Base-by-base conservation (phyloP, 2,888 invertebrate genomes). In the Agriopis leucophaearia region DNA sequence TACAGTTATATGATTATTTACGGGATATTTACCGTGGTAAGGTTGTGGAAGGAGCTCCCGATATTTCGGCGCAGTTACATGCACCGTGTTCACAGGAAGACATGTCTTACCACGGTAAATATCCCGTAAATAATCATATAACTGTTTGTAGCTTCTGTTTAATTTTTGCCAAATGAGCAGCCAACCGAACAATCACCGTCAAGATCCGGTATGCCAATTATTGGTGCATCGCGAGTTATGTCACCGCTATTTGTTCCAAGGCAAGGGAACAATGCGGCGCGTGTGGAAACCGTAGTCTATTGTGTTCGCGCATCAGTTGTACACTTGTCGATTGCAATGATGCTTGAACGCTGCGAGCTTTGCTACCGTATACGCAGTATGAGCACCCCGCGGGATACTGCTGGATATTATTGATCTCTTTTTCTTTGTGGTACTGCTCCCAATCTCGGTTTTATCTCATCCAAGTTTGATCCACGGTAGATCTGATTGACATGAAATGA, bases 231-330 rank as follows among this genome's bases (percentile, higher is more conserved):
- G 66, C 60, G 27, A 66, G 63, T 75, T 72, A 73, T 73, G 71
- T 73, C 71, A 74, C 63, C 72, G 64, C 55, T 38, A 63, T 68
- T 64, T 61, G 73, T 65, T 72, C 52, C 72, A 73, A 70, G 69
- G 69, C 69, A 63, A 64, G 56, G 60, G 71, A 73, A 74, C 75
- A 75, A 72, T 73, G 60, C 67, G 64, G 55, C 69, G 70, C 69
- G 67, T 69, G 67, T 72, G 51, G 70, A 74, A 74, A 75, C 66
- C 3, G 64, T 66, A 66, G 61, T 69, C 74, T 74, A 74, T 75
- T 75, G 75, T 75, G 56, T 72, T 69, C 58, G 68, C 70, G 69
- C 72, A 68, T 72, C 69, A 64, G 44, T 64, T 50, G 42, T 62
- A 57, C 70, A 68, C 67, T 71, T 71, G 67, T 56, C 58, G 57